Conservation (phyloP, 2,888 invertebrate species). For the Drosophila helvetica region DNA sequence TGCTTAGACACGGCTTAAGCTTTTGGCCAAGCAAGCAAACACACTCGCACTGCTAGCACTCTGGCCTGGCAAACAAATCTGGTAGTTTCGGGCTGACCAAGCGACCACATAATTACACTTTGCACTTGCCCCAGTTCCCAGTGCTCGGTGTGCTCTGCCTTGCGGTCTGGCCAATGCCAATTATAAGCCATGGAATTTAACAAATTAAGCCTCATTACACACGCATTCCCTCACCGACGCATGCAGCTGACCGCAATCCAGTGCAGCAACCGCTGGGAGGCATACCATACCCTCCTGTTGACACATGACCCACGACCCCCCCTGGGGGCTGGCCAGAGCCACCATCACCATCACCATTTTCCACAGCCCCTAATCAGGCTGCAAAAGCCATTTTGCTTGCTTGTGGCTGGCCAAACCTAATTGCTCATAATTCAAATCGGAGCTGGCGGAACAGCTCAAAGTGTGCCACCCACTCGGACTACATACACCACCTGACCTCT, state of each 20-base stretch:
- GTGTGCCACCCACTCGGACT: background rate
- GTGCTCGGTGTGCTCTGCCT: conserved; percentile 47
- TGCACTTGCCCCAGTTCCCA: conserved; percentile 60
- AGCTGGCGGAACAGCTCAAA: background rate
- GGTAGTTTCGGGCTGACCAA: conserved; percentile 48
- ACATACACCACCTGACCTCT: background rate
- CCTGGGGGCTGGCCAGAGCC: too few species aligned
- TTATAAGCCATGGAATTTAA: conserved; percentile 73
- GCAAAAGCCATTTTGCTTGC: conserved; percentile 61
- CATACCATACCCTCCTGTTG: conserved; percentile 49
- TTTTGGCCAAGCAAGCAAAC: conserved; percentile 11
- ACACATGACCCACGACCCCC: conserved; percentile 55
- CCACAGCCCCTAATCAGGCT: conserved; percentile 1
- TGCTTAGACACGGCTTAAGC: conserved; percentile 16
- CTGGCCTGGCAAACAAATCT: conserved; percentile 38
- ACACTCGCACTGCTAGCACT: conserved; percentile 14
- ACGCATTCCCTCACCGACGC: conserved; percentile 26
- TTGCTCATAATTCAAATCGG: conserved; percentile 65
- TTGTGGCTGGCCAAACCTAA: conserved; percentile 65
- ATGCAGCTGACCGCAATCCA: conserved; percentile 57
- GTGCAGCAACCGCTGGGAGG: conserved; percentile 46
- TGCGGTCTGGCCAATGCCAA: conserved; percentile 71
- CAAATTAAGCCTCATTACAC: conserved; percentile 76
- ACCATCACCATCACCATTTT: background rate
- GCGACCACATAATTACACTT: conserved; percentile 72